Evolutionary conservation across 2,888 invertebrate species (phyloP).

Genomic region (Agrotis clavis): DNA sequence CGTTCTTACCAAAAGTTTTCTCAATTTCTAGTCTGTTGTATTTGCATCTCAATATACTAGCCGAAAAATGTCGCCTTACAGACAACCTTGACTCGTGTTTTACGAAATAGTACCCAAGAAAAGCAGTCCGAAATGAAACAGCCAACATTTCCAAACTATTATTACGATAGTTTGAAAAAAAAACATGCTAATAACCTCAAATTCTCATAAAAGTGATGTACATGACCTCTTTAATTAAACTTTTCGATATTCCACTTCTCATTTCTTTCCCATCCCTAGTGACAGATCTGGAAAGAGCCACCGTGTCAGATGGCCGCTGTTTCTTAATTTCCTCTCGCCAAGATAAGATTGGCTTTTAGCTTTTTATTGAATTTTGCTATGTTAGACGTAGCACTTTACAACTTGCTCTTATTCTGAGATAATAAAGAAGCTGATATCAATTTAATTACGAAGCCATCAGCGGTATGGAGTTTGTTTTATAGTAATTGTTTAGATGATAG

Average conservation of each 20-base stretch:
- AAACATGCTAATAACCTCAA: not conserved
- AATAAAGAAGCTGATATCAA: slow-evolving; percentile 64
- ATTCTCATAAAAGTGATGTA: not conserved
- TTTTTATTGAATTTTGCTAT: slow-evolving; percentile 91
- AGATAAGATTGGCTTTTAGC: slow-evolving; percentile 91
- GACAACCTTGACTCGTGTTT: not conserved
- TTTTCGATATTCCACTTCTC: slow-evolving; percentile 46
- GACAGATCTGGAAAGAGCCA: slow-evolving; percentile 87
- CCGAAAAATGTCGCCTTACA: not conserved
- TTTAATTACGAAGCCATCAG: slow-evolving; percentile 62
- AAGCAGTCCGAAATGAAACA: not conserved
- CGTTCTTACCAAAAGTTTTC: no score
- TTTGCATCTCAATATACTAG: not conserved
- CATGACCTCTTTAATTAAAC: slow-evolving; percentile 20
- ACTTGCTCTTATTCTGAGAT: slow-evolving; percentile 73
- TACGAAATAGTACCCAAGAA: not conserved
- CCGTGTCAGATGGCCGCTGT: slow-evolving; percentile 91
- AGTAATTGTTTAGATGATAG: slow-evolving; percentile 30
- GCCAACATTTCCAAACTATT: not conserved
- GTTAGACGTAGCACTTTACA: slow-evolving; percentile 86
- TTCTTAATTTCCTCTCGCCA: slow-evolving; percentile 90
- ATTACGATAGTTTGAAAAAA: no score
- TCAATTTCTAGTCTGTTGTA: not conserved
- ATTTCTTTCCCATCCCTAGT: slow-evolving; percentile 74
- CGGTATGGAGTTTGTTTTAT: slow-evolving; percentile 47